Conservation (phyloP, 1,140 invertebrate species). For the Asbolus verrucosus region DNA sequence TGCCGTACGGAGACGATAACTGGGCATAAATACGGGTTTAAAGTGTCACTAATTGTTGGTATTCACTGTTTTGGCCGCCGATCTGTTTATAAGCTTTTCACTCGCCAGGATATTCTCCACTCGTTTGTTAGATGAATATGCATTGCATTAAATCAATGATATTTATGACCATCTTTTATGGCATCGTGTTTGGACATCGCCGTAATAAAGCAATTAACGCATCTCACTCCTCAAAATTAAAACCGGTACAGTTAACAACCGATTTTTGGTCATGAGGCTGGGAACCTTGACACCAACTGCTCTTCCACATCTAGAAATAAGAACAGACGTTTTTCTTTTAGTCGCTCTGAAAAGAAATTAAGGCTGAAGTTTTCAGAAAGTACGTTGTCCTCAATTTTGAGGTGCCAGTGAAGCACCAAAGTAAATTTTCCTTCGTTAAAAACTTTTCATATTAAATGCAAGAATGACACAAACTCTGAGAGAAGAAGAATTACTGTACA, state of each 20-base stretch:
- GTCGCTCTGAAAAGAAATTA: no score
- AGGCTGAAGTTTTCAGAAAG: no score
- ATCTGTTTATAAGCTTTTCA: slow-evolving; percentile 6
- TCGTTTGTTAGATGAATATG: slow-evolving; percentile 1
- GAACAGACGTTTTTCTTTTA: no score
- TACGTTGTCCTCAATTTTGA: no score
- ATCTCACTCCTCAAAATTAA: not conserved
- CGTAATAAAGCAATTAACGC: not conserved
- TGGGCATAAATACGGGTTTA: slow-evolving; percentile 47
- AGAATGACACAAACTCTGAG: no score
- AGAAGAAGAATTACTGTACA: no score
- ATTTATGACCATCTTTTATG: not conserved
- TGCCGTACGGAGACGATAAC: slow-evolving; percentile 41
- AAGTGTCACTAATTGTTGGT: slow-evolving; percentile 50
- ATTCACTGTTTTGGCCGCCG: slow-evolving; percentile 38
- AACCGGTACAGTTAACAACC: not conserved
- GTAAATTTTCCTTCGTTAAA: no score
- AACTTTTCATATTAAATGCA: no score
- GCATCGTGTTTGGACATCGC: not conserved
- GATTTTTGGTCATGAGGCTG: not conserved
- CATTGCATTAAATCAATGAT: not conserved
- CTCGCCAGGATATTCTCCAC: no score
- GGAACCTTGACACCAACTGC: slow-evolving; percentile 8
- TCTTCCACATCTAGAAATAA: no score
- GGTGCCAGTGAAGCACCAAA: no score